phyloP scores from a whole-genome alignment of 1,140 invertebrate species.

The Drosophila ercepeae region DNA sequence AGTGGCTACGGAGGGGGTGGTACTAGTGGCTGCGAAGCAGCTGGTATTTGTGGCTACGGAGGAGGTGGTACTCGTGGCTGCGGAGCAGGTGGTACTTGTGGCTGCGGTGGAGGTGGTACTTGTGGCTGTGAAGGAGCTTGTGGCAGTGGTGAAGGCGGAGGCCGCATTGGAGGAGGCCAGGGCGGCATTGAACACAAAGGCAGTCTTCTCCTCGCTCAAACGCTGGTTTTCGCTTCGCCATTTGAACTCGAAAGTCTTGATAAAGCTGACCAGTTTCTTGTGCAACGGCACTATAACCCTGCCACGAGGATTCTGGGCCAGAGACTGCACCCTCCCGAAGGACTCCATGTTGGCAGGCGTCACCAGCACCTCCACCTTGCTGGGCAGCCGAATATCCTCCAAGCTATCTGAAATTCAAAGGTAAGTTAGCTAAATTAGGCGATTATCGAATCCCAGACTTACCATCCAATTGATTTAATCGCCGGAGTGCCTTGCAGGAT shows the following conservation, averaged over 20 bases:
- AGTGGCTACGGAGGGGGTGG: too few relatives aligned
- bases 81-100: not conserved
- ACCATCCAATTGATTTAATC: constrained; percentile 94
- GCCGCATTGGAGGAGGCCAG: not conserved
- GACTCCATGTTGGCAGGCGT: constrained; percentile 90
- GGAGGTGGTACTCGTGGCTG: not conserved
- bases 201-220: constrained; percentile 75
- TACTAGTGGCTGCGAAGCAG: too few relatives aligned
- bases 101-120: not conserved
- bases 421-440: too few relatives aligned
- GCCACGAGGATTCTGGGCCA: constrained; percentile 96
- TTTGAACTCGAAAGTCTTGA: constrained; percentile 90
- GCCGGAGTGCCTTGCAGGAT: constrained; percentile 94
- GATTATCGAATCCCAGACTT: constrained; percentile 48
- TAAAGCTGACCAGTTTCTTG: constrained; percentile 88
- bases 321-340: constrained; percentile 92
- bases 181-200: not conserved
- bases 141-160: not conserved
- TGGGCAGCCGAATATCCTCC: constrained; percentile 91
- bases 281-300: constrained; percentile 90
- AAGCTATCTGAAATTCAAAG: constrained; percentile 86
- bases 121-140: not conserved
- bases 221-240: constrained; percentile 87
- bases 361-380: constrained; percentile 91
- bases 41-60: not conserved